Evolutionary conservation across 2,797 vertebrate species (phyloP), one percentile per base, ranked within the genome.

Genomic region (Leucoraja ocellata): DNA sequence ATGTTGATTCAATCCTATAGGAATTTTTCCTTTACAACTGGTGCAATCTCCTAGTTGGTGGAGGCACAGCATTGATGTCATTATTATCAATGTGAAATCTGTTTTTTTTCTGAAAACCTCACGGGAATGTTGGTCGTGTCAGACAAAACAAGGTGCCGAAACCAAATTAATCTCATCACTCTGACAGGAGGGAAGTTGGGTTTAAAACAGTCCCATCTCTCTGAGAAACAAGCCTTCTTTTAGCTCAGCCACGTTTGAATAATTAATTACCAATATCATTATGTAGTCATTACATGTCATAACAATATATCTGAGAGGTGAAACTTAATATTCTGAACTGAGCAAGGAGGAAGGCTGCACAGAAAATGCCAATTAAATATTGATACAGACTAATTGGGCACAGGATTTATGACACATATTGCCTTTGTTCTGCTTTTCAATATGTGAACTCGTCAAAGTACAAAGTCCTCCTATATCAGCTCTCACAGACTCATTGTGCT

Each of bases 211-310:
- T 73, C 90, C 90, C 90, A 92, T 92, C 90, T 92, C 90, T 92
- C 90, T 76, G 90, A 92, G 71, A 92, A 92, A 92, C 90, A 92
- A 92, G 90, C 90, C 90, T 92, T 76, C 90, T 92, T 92, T 92
- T 92, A 92, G 90, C 90, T 92, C 94, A 95, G 95, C 96, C 96
- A 95, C 95, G 94, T 95, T 94, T 96, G 96, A 98, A 98, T 98
- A 98, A 98, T 98, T 98, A 95, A 98, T 98, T 93, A 93, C 96
- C 98, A 98, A 98, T 98, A 98, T 98, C 98, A 98, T 98, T 98
- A 98, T 98, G 98, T 97, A 97, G 96, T 97, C 96, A 95, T 95
- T 95, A 95, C 96, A 97, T 98, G 98, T 98, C 98, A 98, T 98
- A 98, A 98, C 98, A 98, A 98, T 97, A 97, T 96, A 96, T 97